phyloP scores from a whole-genome alignment of 2,888 invertebrate species.

The Dicycla oo region DNA sequence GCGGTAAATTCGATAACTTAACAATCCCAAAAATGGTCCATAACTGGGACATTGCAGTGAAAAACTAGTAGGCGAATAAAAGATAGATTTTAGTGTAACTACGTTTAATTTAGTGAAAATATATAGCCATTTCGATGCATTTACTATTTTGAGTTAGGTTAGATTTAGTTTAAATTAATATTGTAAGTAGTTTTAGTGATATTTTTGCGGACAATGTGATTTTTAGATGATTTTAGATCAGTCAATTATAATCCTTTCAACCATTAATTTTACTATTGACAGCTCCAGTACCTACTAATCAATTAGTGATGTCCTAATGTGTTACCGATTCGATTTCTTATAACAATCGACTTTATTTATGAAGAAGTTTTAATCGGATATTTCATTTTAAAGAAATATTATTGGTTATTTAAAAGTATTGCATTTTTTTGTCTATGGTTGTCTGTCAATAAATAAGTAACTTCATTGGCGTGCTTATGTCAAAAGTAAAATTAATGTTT shows the following conservation, averaged over 20 bases:
- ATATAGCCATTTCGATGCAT: conserved; percentile 77
- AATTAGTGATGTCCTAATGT: too few relatives aligned
- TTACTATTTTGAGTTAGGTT: conserved; percentile 68
- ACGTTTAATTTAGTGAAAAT: conserved; percentile 47
- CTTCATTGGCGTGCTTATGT: too few relatives aligned
- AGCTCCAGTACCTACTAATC: too few relatives aligned
- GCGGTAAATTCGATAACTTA: neutral
- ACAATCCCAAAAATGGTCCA: conserved; percentile 17
- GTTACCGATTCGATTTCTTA: too few relatives aligned
- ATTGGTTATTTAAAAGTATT: too few relatives aligned
- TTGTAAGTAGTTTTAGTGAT: conserved; percentile 50
- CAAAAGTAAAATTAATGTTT: too few relatives aligned
- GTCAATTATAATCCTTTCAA: neutral
- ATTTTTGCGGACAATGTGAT: conserved; percentile 50
- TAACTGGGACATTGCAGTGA: conserved; percentile 48
- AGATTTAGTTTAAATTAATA: conserved; percentile 27
- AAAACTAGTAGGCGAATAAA: conserved; percentile 26
- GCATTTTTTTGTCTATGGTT: too few relatives aligned
- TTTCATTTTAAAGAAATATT: too few relatives aligned
- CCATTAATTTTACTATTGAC: too few relatives aligned
- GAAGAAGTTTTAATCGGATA: too few relatives aligned
- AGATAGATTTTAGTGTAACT: conserved; percentile 13
- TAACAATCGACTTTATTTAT: too few relatives aligned
- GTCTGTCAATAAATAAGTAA: too few relatives aligned
- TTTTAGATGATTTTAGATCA: conserved; percentile 2